Base-by-base conservation (phyloP, 2,797 vertebrate species). In the Sebastes taczanowskii region DNA sequence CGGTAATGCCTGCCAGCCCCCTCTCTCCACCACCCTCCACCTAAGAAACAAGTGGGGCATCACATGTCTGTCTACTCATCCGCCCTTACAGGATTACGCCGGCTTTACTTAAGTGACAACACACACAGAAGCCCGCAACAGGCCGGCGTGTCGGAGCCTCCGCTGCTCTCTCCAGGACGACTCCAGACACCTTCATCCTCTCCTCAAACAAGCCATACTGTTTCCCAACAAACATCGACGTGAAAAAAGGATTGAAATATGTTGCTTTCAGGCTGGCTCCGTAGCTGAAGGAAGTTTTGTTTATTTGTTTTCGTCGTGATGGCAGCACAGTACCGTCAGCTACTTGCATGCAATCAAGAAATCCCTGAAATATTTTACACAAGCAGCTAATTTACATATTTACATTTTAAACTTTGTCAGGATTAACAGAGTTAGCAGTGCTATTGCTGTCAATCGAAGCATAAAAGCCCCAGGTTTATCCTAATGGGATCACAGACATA, bases 31-130 rank as follows among this genome's bases (percentile, higher is more conserved):
- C 77, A 35, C 79, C 91, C 81, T 78, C 71, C 81, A 90, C 85
- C 80, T 89, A 82, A 86, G 88, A 92, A 88, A 93, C 93, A 94
- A 94, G 93, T 94, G 94, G 91, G 89, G 72, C 91, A 92, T 92
- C 91, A 94, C 94, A 92, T 92, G 93, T 90, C 89, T 90, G 88
- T 86, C 87, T 89, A 94, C 94, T 95, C 94, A 95, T 95, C 93
- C 93, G 85, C 88, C 93, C 93, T 95, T 92, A 94, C 86, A 90
- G 92, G 94, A 95, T 96, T 95, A 95, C 68, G 52, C 81, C 80
- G 82, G 95, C 94, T 93, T 95, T 92, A 84, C 91, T 93, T 90
- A 91, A 91, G 89, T 89, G 90, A 94, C 91, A 92, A 89, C 80
- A 30, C 89, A 85, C 72, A 71, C 70, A 85, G 70, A 71, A 62